Percentiles rank a stretch among this genome's conserved stretches.
phyloP scores from a whole-genome alignment of 2,888 invertebrate genomes.

The Hydrotaea diabolus region DNA sequence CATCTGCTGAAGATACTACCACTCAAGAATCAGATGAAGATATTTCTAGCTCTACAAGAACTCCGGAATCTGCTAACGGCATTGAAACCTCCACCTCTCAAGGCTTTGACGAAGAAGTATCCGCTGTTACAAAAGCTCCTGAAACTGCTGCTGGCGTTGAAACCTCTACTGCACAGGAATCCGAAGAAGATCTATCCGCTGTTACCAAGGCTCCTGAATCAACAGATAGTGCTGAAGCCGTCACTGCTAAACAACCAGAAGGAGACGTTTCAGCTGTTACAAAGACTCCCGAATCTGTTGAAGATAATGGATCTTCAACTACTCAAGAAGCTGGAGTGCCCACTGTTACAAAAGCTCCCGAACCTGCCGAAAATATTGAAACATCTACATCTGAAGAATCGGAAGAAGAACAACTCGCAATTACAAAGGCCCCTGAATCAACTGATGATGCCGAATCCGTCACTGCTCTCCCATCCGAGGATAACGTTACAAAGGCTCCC shows the following conservation, averaged over 20 bases:
- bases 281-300: slow-evolving; percentile 2
- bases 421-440: slow-evolving; percentile 21
- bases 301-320: not conserved
- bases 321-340: not conserved
- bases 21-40: not conserved
- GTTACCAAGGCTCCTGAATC: slow-evolving; percentile 11
- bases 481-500: slow-evolving; percentile 21
- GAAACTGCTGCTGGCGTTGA: slow-evolving; percentile 27
- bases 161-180: slow-evolving; percentile 1
- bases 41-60: too few species aligned
- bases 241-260: not conserved
- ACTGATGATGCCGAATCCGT: slow-evolving; percentile 1
- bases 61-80: too few species aligned
- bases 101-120: not conserved
- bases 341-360: slow-evolving; percentile 16
- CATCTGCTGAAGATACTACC: not conserved
- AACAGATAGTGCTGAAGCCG: not conserved
- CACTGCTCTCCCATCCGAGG: slow-evolving; percentile 7
- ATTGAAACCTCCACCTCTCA: too few species aligned
- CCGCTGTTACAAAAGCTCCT: not conserved
- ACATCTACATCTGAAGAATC: slow-evolving; percentile 5
- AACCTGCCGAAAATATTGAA: slow-evolving; percentile 5
- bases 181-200: not conserved
- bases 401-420: slow-evolving; percentile 2
- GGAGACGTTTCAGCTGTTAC: not conserved